A percentile compares a stretch with the other conserved stretches of the same genome.
Conservation (phyloP, 92 coral and sea anemone species). For the Porites divaricata region DNA sequence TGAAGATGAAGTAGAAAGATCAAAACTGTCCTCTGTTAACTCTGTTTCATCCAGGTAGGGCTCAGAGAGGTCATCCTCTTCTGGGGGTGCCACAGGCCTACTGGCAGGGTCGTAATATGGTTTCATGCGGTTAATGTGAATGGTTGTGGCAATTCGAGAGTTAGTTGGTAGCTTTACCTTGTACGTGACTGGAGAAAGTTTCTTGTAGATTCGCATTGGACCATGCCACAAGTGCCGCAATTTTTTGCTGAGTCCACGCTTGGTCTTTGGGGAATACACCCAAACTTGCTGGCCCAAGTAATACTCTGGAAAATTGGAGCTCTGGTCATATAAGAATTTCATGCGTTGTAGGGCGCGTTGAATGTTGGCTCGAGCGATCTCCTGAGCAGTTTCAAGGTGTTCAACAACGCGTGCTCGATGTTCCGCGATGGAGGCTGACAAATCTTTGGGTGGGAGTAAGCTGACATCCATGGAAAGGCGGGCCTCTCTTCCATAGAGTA, state of each 20-base stretch:
- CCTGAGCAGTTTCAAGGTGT: conserved; percentile 18
- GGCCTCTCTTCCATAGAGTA: conserved; percentile 17
- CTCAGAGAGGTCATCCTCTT: neutral
- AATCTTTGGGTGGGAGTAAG: conserved; percentile 28
- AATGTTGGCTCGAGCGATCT: conserved; percentile 31
- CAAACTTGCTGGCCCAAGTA: conserved; percentile 10
- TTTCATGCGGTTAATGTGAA: conserved; percentile 1
- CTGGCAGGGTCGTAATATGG: neutral
- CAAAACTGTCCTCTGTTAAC: conserved; percentile 28
- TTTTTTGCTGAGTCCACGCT: neutral
- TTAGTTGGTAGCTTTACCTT: neutral
- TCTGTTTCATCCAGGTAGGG: neutral
- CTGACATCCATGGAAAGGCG: conserved; percentile 15
- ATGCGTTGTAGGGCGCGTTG: conserved; percentile 54
- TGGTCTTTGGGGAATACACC: neutral
- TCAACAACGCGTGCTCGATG: conserved; percentile 43
- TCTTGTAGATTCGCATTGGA: neutral
- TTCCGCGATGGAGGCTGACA: conserved; percentile 42
- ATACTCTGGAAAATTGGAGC: neutral
- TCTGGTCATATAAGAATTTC: conserved; percentile 29
- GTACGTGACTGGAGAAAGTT: neutral
- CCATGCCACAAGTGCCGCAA: neutral
- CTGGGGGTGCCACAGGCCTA: neutral
- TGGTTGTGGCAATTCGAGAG: neutral
- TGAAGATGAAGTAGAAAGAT: neutral